Base-by-base conservation (phyloP, 2,113 vertebrate species). In the Brachyhypopomus occidentalis region DNA sequence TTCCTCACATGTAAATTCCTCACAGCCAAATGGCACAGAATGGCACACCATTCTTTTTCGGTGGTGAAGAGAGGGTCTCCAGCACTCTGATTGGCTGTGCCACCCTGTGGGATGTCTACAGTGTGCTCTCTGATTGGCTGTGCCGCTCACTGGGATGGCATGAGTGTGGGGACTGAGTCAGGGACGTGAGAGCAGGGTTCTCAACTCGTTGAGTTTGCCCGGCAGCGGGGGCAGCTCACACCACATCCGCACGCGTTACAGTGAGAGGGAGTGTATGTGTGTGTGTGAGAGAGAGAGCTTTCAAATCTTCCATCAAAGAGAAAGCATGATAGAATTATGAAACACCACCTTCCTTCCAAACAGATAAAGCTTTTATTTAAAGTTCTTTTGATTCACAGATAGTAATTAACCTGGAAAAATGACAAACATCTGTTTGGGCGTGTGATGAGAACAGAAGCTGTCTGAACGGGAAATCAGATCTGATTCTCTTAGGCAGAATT, bases 371-470 rank as follows among this genome's bases (percentile, higher is more conserved):
- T 2, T 8, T n/a, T n/a, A 9, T n/a, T 22, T 70, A 12, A 67
- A 60, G 64, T 36, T 70, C 11, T 34, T 45, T 41, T 41, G 27
- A 22, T 48, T 23, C 30, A 70, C 5, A 27, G 30, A 78, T n/a
- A 70, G 0, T 36, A 69, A 78, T 70, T 59, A 59, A 11, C 8
- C 20, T 59, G 77, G 70, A 71, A 59, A 69, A 71, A 78, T 72
- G 23, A 71, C n/a, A 70, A 5, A 70, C 66, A 70, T 41, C 66
- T 41, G 66, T 41, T 70, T 41, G 36, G 14, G 34, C 36, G 9
- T 69, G 23, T 25, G 1, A 5, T 20, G 17, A 4, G 27, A 25
- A 38, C 16, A 55, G 22, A 72, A 3, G 48, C 22, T 25, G 20
- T 9, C 11, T 38, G 17, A 73, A 55, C 16, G 16, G 45, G 48